These are phyloP conservation scores for Nematostella vectensis DNA, from an alignment of 92 coral and sea anemone genomes.

Conservation along the genomic window DNA sequence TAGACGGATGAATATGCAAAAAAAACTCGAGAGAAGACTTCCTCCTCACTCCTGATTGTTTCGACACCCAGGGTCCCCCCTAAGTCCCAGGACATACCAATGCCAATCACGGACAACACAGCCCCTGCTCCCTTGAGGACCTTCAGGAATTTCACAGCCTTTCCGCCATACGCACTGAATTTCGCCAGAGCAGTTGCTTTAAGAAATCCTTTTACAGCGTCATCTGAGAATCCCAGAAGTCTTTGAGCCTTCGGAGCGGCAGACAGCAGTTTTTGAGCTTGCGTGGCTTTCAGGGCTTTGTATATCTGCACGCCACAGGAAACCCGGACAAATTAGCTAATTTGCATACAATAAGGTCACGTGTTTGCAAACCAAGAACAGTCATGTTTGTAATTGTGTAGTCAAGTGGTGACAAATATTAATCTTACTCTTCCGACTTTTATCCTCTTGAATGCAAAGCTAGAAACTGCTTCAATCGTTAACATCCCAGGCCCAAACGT, in stretches of 20 bases:
- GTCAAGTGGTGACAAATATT: too few species aligned
- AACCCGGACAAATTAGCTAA: too few species aligned
- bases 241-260: conserved; percentile 31
- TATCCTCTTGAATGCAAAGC: not conserved
- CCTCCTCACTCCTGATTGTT: too few species aligned
- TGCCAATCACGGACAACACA: conserved; percentile 8
- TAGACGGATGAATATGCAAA: too few species aligned
- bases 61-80: too few species aligned
- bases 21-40: too few species aligned
- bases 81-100: too few species aligned
- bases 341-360: too few species aligned
- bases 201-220: conserved; percentile 15
- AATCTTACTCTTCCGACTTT: not conserved
- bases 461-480: not conserved
- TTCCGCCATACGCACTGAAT: not conserved
- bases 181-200: conserved; percentile 11
- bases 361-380: too few species aligned
- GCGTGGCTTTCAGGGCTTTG: conserved; percentile 13
- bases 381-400: too few species aligned
- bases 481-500: not conserved
- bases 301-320: conserved; percentile 20
- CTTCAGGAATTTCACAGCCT: conserved; percentile 4
- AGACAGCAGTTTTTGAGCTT: conserved; percentile 15
- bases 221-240: conserved; percentile 28
- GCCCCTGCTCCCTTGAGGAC: conserved; percentile 12